phyloP scores from a whole-genome alignment of 2,113 vertebrate species.

The Tragelaphus imberbis region DNA sequence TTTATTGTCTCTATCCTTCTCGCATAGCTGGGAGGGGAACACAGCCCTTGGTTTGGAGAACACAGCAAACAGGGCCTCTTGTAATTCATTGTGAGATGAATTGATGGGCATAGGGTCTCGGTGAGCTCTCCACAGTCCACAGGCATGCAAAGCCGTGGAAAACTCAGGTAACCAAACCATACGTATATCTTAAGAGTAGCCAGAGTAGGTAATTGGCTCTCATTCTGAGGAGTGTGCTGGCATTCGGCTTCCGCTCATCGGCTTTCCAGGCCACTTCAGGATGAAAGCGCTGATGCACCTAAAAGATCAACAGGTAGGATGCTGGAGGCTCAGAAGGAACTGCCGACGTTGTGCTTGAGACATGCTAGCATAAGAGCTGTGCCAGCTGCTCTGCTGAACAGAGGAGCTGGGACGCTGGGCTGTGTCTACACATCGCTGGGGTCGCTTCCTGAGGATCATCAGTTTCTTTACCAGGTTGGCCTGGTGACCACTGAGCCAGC shows the following conservation, averaged over 20 bases:
- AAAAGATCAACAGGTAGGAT: not conserved
- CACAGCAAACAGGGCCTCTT: not conserved
- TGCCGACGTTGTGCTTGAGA: not conserved
- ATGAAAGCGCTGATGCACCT: too few relatives aligned
- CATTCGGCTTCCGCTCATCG: not conserved
- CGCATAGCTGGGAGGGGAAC: not conserved
- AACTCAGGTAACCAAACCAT: not conserved
- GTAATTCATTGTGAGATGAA: not conserved
- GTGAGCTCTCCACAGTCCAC: not conserved
- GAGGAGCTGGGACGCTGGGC: accelerated
- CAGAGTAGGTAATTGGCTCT: too few relatives aligned
- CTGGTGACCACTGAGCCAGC: not conserved
- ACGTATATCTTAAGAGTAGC: accelerated
- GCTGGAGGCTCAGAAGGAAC: not conserved
- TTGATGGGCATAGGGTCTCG: accelerated
- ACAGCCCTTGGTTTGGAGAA: not conserved
- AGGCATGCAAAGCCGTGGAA: accelerated
- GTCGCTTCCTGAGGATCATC: not conserved
- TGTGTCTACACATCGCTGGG: not conserved
- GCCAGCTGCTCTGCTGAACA: not conserved
- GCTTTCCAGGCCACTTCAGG: not conserved
- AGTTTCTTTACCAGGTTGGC: accelerated
- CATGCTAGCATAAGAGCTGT: accelerated
- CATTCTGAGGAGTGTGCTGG: accelerated
- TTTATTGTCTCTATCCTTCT: not conserved